Conservation (phyloP, 30 jellyfish, hydroid and myxozoan genomes). For the Aurelia aurita complex sp. Pacific region DNA sequence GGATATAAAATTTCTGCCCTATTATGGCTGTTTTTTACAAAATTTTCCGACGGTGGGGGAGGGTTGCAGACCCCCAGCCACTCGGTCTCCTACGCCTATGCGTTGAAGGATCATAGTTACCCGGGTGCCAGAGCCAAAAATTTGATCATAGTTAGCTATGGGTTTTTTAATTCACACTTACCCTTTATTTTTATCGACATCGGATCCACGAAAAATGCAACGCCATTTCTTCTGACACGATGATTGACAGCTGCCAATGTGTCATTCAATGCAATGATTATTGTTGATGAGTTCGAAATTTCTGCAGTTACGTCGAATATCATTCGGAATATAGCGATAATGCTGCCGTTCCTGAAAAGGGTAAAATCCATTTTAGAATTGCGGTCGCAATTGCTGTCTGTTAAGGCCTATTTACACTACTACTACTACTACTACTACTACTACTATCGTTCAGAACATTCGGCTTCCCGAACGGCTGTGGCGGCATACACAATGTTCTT, state of each 20-base stretch:
- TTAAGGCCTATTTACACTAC: background rate
- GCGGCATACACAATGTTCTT: no score
- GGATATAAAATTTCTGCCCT: no score
- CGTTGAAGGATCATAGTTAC: no score
- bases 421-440: background rate
- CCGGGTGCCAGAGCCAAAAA: no score
- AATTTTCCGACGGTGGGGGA: no score
- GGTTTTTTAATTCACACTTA: background rate
- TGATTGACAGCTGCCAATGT: background rate
- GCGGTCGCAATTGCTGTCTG: background rate
- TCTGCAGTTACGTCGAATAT: background rate
- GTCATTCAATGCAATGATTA: background rate
- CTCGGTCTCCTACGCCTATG: no score
- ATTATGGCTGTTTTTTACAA: no score
- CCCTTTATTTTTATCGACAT: constrained; percentile 3
- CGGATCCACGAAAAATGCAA: background rate
- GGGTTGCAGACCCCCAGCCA: no score
- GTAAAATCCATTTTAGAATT: background rate
- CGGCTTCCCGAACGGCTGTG: no score
- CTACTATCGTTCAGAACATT: no score
- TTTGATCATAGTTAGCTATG: no score
- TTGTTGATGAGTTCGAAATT: background rate
- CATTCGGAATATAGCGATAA: constrained; percentile 13
- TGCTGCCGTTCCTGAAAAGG: constrained; percentile 37
- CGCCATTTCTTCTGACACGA: background rate